Conservation (phyloP, 1,140 invertebrate species). For the Nymphalis io region DNA sequence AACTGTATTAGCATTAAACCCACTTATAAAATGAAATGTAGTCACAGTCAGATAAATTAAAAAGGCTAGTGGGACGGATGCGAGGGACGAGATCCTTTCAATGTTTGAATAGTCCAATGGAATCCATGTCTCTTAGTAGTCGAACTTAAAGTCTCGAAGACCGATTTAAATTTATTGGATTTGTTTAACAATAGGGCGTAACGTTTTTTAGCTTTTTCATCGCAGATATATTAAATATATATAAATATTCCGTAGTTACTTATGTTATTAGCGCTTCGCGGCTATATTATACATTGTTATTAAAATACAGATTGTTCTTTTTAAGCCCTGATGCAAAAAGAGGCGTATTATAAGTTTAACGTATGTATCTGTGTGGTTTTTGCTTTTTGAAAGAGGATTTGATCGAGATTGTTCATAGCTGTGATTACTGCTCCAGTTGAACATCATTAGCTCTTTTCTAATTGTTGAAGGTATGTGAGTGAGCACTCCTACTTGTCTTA, state of each 20-base stretch:
- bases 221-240: background rate
- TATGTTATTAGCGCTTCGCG: background rate
- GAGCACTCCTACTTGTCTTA: no score
- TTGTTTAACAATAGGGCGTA: background rate
- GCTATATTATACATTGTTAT: no score
- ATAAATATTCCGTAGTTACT: background rate
- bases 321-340: no score
- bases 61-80: conserved; percentile 19
- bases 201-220: background rate
- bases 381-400: no score
- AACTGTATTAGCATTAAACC: background rate
- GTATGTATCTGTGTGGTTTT: no score
- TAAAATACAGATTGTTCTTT: no score
- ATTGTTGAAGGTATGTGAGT: no score
- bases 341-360: no score
- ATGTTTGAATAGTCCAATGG: conserved; percentile 10
- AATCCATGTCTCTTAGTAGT: background rate
- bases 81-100: conserved; percentile 13
- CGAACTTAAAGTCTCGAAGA: background rate
- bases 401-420: no score
- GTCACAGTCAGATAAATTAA: conserved; percentile 13
- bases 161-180: background rate
- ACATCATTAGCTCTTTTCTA: no score
- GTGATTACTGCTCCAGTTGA: no score
- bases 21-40: background rate